Percentiles rank a stretch among this genome's conserved stretches.
Evolutionary conservation across 1,140 invertebrate genomes (phyloP).

Genomic region (Latrodectus geometricus): DNA sequence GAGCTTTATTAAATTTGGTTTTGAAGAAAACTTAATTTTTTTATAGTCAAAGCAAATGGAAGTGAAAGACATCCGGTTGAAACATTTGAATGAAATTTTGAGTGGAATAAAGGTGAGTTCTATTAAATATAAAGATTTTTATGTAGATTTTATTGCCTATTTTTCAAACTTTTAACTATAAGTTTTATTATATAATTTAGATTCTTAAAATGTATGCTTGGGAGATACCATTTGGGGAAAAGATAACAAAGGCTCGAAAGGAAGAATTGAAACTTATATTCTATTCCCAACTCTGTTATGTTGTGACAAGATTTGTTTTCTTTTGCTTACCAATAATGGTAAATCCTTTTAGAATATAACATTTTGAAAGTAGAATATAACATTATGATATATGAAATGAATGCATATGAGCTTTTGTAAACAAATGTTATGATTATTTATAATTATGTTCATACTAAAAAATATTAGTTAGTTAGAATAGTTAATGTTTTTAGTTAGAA

Average conservation of each 20-base stretch:
- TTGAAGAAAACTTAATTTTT: background rate
- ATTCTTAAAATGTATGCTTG: conserved; percentile 64
- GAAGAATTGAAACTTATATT: conserved; percentile 62
- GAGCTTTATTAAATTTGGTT: background rate
- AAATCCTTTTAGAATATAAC: background rate
- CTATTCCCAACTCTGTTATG: background rate
- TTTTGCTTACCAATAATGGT: background rate
- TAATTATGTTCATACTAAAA: too few species aligned
- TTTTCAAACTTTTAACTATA: background rate
- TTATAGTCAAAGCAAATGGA: conserved; percentile 65
- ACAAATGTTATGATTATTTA: too few species aligned
- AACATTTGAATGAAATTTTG: conserved; percentile 95
- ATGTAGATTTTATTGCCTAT: background rate
- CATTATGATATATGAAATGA: too few species aligned
- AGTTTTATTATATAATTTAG: background rate
- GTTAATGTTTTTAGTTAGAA: too few species aligned
- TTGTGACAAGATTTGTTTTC: background rate
- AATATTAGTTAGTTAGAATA: too few species aligned
- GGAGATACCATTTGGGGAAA: conserved; percentile 64
- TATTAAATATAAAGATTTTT: background rate
- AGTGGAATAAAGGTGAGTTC: conserved; percentile 80
- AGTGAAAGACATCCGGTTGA: conserved; percentile 79
- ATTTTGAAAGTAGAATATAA: too few species aligned
- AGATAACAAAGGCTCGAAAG: conserved; percentile 60
- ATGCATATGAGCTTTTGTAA: too few species aligned